These are phyloP conservation scores for Martes martes DNA, from an alignment of 2,113 vertebrate genomes.

Conservation along the genomic window DNA sequence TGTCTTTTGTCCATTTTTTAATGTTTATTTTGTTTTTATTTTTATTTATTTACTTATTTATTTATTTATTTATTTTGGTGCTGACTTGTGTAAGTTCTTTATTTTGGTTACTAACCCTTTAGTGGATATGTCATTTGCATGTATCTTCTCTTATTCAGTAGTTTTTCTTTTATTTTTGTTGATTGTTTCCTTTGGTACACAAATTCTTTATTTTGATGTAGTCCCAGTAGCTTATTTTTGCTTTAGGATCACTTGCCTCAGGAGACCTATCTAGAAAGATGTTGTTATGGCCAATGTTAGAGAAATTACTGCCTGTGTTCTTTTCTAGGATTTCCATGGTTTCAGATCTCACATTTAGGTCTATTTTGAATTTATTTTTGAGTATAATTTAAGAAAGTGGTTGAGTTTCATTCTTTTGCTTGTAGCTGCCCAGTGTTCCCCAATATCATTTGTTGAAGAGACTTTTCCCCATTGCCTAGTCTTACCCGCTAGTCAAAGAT, in stretches of 20 bases:
- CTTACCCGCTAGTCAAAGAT: background rate
- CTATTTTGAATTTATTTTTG: background rate
- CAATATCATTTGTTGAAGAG: background rate
- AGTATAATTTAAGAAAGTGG: background rate
- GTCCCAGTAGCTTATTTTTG: background rate
- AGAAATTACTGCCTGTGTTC: background rate
- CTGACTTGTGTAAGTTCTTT: background rate
- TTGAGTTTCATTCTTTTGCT: background rate
- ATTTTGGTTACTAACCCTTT: background rate
- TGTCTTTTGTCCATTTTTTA: background rate
- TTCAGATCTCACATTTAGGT: background rate
- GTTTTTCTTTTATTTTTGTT: background rate
- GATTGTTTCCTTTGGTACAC: background rate
- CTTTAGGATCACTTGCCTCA: background rate
- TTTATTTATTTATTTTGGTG: background rate
- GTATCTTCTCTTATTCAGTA: background rate
- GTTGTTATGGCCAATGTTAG: background rate
- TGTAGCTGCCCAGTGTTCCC: background rate
- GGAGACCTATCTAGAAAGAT: background rate
- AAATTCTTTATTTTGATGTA: background rate
- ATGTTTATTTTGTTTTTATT: background rate
- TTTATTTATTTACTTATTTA: background rate
- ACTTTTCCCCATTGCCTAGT: background rate
- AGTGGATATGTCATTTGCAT: background rate
- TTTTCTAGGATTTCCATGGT: background rate